Percentiles rank a stretch among this genome's conserved stretches.
phyloP scores from a whole-genome alignment of 2,113 vertebrate genomes.

The Anser cygnoides region DNA sequence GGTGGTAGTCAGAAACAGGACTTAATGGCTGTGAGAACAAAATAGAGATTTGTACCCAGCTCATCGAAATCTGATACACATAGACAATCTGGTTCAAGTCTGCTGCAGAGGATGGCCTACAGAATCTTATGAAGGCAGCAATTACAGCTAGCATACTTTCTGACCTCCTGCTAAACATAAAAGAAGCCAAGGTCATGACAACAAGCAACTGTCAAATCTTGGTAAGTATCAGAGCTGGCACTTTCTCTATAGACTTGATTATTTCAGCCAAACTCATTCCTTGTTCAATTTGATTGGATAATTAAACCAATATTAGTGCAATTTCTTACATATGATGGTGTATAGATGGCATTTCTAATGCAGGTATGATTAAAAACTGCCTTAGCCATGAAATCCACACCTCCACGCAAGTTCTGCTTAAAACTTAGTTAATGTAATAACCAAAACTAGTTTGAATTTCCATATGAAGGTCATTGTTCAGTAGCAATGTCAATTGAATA shows the following conservation, averaged over 20 bases:
- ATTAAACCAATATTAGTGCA: conserved; percentile 57
- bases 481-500: neutral
- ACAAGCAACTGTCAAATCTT: neutral
- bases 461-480: neutral
- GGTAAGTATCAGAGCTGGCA: neutral
- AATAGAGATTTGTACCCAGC: neutral
- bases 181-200: neutral
- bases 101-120: neutral
- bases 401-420: neutral
- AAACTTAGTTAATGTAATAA: neutral
- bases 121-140: neutral
- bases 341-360: neutral
- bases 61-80: neutral
- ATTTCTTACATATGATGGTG: neutral
- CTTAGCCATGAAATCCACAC: neutral
- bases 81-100: neutral
- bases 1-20: neutral
- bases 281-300: conserved; percentile 59
- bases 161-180: conserved; percentile 10
- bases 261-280: conserved; percentile 59
- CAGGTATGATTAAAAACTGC: neutral
- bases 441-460: neutral
- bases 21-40: neutral
- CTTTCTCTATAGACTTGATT: conserved; percentile 37
- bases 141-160: neutral